Base-by-base conservation (phyloP, 2,888 invertebrate species). In the Hypomecis punctinalis region DNA sequence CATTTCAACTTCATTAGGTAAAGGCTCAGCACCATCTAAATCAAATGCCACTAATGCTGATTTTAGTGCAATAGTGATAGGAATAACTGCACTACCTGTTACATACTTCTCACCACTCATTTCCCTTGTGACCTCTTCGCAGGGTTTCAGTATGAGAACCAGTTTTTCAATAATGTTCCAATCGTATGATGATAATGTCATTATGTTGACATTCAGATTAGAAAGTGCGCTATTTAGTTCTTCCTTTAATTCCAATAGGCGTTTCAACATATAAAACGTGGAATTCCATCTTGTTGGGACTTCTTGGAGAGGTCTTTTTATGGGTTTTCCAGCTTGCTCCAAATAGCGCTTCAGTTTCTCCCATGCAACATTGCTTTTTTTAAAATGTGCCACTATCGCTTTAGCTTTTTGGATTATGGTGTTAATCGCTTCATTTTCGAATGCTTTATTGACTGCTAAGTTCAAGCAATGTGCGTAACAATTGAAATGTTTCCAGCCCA, bases 251-350 rank as follows among this genome's bases (percentile, higher is more conserved):
- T 58, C 42, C 37, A 55, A 36, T 33, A 48, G 39, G 33, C 59
- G 43, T 39, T 63, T 36, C 45, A 59, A 49, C 63, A 63, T 63
- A 45, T 63, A 63, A 49, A 45, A 63, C 9, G 54, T 49, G 8
- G 63, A 63, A 13, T 63, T 63, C 63, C 63, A 63, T 42, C 63
- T 39, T 23, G 59, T 59, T 43, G 55, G 54, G n/a, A 49, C 43
- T 48, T 61, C 61, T 55, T 61, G 55, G 23, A 61, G 40, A 23
- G 55, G 61, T 11, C 45, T 61, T 39, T 37, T 55, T 23, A 55
- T 43, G 9, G 54, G 43, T 55, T 55, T 61, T 36, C 45, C 43
- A 10, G 55, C 55, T 37, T 61, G 61, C 11, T 61, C 55, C 33
- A 43, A 37, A 33, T 61, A 61, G 42, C 45, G 40, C n/a, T 58